A percentile compares a stretch with the other conserved stretches of the same genome.
Conservation (phyloP, 2,797 vertebrate species). For the Etheostoma nigrum region DNA sequence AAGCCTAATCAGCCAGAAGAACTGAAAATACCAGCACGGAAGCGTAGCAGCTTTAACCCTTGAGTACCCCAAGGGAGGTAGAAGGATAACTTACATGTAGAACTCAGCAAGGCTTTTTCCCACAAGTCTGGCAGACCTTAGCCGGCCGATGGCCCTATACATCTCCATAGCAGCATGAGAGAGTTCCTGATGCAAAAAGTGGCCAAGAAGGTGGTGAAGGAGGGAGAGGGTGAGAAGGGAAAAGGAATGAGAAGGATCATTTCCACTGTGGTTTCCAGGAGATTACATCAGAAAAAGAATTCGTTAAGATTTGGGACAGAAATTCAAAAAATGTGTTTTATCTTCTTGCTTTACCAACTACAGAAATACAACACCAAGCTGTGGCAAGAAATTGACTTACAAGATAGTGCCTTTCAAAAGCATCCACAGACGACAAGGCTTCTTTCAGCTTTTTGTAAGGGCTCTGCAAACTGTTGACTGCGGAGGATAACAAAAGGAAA, state of each 20-base stretch:
- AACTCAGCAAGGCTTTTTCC: constrained; percentile 98
- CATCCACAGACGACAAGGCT: constrained; percentile 95
- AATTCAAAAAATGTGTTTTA: constrained; percentile 21
- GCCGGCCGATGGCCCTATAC: constrained; percentile 92
- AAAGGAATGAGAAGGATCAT: constrained; percentile 8
- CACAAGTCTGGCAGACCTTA: constrained; percentile 92
- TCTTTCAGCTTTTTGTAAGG: constrained; percentile 98
- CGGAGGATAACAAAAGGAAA: constrained; percentile 42
- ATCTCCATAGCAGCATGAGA: constrained; percentile 97
- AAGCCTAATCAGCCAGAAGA: constrained; percentile 7
- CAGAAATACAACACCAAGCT: constrained; percentile 19
- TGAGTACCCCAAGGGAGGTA: background rate
- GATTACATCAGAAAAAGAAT: constrained; percentile 35
- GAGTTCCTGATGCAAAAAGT: constrained; percentile 87
- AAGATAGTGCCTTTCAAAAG: constrained; percentile 98
- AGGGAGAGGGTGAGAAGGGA: background rate
- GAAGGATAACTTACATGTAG: constrained; percentile 90
- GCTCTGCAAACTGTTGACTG: constrained; percentile 94
- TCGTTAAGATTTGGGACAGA: background rate
- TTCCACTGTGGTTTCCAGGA: constrained; percentile 21
- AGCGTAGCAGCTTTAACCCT: background rate
- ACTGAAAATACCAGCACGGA: background rate
- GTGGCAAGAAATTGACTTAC: constrained; percentile 80
- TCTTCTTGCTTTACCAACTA: constrained; percentile 16
- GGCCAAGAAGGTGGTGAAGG: constrained; percentile 16